Conservation (phyloP, 2,113 vertebrate genomes). For the Lynx canadensis region DNA sequence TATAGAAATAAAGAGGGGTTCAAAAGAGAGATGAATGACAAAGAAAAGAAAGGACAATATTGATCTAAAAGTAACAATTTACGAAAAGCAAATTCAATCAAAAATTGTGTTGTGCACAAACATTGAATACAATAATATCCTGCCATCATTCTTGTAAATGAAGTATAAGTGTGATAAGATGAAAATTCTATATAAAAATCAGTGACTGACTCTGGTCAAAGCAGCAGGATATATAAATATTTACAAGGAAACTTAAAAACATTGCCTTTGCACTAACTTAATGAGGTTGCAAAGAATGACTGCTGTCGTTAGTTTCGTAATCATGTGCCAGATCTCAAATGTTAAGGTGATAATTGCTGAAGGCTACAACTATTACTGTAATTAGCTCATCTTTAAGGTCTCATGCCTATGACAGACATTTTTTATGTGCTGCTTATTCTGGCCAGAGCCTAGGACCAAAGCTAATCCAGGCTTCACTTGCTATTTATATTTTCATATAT, state of each 20-base stretch:
- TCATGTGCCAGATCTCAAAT: background rate
- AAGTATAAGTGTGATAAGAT: background rate
- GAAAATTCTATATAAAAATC: background rate
- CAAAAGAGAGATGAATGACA: background rate
- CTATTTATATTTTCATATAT: background rate
- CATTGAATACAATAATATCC: background rate
- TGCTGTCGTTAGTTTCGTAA: background rate
- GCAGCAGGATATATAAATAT: background rate
- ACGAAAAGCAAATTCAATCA: background rate
- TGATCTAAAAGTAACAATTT: background rate
- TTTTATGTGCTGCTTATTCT: background rate
- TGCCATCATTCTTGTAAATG: background rate
- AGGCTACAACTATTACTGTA: background rate
- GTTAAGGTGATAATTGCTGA: background rate
- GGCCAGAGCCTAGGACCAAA: background rate
- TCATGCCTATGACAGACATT: background rate
- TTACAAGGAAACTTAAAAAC: background rate
- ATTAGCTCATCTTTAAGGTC: background rate
- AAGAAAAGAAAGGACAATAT: background rate
- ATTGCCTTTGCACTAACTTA: background rate
- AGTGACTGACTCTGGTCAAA: background rate
- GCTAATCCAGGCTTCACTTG: background rate
- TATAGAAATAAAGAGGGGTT: background rate
- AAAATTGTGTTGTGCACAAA: background rate
- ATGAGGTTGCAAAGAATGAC: background rate